Evolutionary conservation across 1,140 invertebrate genomes (phyloP).

Genomic region (Zaprionus taronus): DNA sequence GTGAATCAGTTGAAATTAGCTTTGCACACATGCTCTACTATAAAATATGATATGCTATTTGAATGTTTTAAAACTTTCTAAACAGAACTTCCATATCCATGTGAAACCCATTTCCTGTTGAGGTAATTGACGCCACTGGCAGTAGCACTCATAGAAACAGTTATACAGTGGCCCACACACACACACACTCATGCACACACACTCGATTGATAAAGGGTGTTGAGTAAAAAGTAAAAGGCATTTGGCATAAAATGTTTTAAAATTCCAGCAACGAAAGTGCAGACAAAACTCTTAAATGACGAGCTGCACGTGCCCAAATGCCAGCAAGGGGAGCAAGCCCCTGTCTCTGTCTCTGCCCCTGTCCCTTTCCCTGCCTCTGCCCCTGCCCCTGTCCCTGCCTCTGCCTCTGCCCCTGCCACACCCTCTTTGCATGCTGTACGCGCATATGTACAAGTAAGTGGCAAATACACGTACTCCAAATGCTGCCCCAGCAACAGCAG

Average conservation of each 20-base stretch:
- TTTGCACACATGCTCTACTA: neutral
- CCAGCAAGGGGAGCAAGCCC: conserved; percentile 61
- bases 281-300: conserved; percentile 83
- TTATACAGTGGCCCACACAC: conserved; percentile 32
- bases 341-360: too few relatives aligned
- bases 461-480: conserved; percentile 34
- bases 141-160: conserved; percentile 5
- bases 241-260: conserved; percentile 77
- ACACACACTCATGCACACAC: conserved; percentile 8
- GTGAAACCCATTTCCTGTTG: neutral
- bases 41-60: neutral
- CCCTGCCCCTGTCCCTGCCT: neutral
- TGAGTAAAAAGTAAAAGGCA: conserved; percentile 61
- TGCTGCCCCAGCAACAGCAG: conserved; percentile 7
- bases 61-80: neutral
- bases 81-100: neutral
- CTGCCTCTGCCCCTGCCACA: neutral
- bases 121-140: conserved; percentile 25
- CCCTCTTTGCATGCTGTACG: conserved; percentile 11
- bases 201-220: conserved; percentile 27
- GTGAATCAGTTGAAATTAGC: neutral
- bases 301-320: conserved; percentile 79
- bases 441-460: conserved; percentile 33
- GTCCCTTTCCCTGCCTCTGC: too few relatives aligned
- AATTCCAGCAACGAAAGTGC: conserved; percentile 80